Conservation (phyloP, 2,888 invertebrate species). For the Geophilus truncorum region DNA sequence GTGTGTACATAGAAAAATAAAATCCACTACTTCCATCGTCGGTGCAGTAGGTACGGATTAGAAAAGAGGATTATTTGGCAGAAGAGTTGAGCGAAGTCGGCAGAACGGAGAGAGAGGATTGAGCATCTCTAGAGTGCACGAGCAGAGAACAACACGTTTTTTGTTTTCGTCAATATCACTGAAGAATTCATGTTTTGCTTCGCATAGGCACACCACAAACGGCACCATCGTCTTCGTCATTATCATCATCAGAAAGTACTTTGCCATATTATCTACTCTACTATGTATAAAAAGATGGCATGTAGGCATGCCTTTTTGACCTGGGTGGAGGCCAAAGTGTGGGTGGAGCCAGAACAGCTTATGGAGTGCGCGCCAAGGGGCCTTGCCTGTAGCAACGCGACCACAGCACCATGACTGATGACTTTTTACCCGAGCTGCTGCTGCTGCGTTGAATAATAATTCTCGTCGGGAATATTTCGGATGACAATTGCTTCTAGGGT, state of each 20-base stretch:
- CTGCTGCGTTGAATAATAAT: conserved; percentile 17
- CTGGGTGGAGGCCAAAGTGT: conserved; percentile 14
- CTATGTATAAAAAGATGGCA: conserved; percentile 13
- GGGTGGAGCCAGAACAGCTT: conserved; percentile 9
- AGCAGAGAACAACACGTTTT: not conserved
- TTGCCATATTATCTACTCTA: conserved; percentile 1
- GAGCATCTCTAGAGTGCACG: not conserved
- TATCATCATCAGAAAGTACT: conserved; percentile 13
- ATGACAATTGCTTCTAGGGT: conserved; percentile 6
- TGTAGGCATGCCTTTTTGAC: not conserved
- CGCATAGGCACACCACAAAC: conserved; percentile 3
- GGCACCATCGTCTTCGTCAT: not conserved
- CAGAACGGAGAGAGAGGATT: not conserved
- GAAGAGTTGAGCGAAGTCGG: not conserved
- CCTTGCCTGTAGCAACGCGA: conserved; percentile 3
- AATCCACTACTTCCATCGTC: conserved; percentile 9
- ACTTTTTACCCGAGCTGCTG: conserved; percentile 15
- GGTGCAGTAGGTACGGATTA: not conserved
- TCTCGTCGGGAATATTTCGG: conserved; percentile 11
- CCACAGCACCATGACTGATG: conserved; percentile 14
- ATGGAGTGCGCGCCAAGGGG: conserved; percentile 13
- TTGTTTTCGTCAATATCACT: conserved; percentile 8
- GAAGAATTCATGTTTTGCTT: not conserved
- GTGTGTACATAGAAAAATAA: not conserved
- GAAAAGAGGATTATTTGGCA: conserved; percentile 17